phyloP scores from a whole-genome alignment of 2,797 vertebrate species.

The Ctenosaura bakeri region DNA sequence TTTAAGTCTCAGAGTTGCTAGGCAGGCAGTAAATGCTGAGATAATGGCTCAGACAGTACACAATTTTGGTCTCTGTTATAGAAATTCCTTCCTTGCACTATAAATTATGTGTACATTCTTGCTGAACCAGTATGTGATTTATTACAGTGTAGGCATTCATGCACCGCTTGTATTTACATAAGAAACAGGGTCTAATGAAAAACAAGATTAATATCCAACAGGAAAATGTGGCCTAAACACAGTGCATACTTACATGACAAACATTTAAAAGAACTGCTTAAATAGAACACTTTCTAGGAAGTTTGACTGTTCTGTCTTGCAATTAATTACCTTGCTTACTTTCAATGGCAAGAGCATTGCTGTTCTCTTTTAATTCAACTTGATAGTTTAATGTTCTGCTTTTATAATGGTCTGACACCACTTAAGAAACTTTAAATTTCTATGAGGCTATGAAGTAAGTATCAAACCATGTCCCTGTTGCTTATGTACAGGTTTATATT shows the following conservation, averaged over 20 bases:
- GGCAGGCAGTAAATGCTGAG: neutral
- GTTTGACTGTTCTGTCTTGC: neutral
- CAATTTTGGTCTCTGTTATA: neutral
- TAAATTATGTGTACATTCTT: neutral
- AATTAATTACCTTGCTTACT: neutral
- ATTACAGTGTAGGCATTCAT: neutral
- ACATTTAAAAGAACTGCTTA: neutral
- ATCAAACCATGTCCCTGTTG: neutral
- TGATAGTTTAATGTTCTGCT: neutral
- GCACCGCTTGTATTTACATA: neutral
- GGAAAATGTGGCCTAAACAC: neutral
- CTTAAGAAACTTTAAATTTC: neutral
- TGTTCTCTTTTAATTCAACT: neutral
- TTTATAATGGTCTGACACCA: neutral
- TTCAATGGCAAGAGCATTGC: neutral
- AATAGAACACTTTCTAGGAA: neutral
- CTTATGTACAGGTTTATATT: neutral
- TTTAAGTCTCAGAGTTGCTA: too few species aligned
- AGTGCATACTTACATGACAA: neutral
- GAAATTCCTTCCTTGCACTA: slow-evolving; percentile 2
- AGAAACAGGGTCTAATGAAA: slow-evolving; percentile 19
- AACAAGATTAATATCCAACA: slow-evolving; percentile 6
- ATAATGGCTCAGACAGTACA: neutral
- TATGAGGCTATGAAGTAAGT: neutral
- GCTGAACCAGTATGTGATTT: slow-evolving; percentile 26